phyloP scores from a whole-genome alignment of 2,113 vertebrate species.

The Zeus faber region DNA sequence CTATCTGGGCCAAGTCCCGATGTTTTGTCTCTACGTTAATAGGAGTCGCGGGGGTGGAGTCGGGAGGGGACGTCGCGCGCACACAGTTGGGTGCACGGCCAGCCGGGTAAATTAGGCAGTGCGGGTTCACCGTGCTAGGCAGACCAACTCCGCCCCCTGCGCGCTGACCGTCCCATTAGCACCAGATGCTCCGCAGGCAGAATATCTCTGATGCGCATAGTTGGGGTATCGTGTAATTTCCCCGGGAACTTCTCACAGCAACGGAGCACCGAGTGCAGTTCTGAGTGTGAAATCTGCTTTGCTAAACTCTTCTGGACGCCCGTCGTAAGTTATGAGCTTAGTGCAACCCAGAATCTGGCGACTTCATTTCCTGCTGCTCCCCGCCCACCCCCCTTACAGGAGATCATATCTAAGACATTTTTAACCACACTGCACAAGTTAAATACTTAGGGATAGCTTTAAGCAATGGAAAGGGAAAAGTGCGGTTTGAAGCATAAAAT shows the following conservation, averaged over 20 bases:
- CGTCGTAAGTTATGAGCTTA: not conserved
- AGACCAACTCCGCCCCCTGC: slow-evolving; percentile 5
- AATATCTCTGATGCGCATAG: slow-evolving; percentile 4
- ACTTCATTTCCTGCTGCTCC: not conserved
- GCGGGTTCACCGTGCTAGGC: not conserved
- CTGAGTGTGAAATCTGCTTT: not conserved
- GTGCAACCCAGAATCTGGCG: not conserved
- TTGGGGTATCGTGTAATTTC: not conserved
- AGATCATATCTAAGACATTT: no score
- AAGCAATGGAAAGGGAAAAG: no score
- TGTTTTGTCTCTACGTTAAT: slow-evolving; percentile 44
- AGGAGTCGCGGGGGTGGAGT: slow-evolving; percentile 19
- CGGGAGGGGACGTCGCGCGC: slow-evolving; percentile 33
- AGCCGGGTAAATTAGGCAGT: not conserved
- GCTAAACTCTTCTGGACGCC: not conserved
- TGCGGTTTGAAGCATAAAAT: no score
- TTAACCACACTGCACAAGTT: no score
- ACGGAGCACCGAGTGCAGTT: not conserved
- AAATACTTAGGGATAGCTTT: no score
- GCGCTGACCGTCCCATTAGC: not conserved
- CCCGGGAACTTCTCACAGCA: not conserved
- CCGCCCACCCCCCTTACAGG: not conserved
- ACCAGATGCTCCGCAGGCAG: not conserved
- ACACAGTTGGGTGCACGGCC: not conserved
- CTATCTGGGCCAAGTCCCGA: slow-evolving; percentile 40